Percentiles rank a stretch among this genome's conserved stretches.
These are phyloP conservation scores for Zaprionus capensis DNA, from an alignment of 1,140 invertebrate species.

Conservation along the genomic window DNA sequence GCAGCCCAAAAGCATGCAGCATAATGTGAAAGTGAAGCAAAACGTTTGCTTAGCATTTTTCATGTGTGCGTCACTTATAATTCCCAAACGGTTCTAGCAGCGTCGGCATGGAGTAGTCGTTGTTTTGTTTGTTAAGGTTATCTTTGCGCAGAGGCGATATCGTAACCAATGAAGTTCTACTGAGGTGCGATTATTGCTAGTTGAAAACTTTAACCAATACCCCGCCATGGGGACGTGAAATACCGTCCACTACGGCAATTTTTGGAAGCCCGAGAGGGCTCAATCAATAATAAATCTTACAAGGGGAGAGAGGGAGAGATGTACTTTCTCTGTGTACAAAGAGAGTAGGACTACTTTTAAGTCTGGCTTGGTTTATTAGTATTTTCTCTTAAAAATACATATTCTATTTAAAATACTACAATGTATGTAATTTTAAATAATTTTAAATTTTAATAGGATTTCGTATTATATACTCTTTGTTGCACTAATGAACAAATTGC, in stretches of 20 bases:
- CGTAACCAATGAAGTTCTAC: conserved; percentile 91
- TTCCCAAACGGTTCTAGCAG: conserved; percentile 61
- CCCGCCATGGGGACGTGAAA: conserved; percentile 96
- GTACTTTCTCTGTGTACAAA: no score
- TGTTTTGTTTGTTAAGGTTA: conserved; percentile 56
- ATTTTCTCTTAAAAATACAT: no score
- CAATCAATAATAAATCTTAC: conserved; percentile 51
- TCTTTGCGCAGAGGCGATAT: conserved; percentile 88
- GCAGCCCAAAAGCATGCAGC: conserved; percentile 59
- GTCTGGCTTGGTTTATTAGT: no score
- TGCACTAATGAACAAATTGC: background rate
- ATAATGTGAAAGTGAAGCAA: conserved; percentile 11
- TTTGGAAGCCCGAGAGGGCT: conserved; percentile 88
- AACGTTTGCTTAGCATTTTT: conserved; percentile 39
- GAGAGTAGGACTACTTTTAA: no score
- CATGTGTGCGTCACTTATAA: conserved; percentile 42
- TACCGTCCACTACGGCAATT: conserved; percentile 95
- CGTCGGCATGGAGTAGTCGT: conserved; percentile 29
- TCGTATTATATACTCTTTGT: background rate
- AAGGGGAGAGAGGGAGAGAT: background rate
- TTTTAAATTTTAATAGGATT: no score
- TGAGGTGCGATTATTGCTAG: conserved; percentile 84
- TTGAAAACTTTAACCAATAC: conserved; percentile 91
- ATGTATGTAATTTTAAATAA: no score
- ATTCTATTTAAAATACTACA: no score